Conservation (phyloP, 2,888 invertebrate species). For the Idaea dimidiata region DNA sequence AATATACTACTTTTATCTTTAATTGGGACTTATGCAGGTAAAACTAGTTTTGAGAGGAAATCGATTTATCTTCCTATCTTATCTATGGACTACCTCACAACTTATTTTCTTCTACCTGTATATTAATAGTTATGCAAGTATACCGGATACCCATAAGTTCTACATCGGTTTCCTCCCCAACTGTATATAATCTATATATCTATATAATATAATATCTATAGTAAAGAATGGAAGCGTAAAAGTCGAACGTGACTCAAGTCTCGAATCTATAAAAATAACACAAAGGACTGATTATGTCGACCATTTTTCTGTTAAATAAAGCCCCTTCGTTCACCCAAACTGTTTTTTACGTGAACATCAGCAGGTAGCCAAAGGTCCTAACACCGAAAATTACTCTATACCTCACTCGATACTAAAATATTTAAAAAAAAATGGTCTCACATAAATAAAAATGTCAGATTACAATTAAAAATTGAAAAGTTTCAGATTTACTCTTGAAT, state of each 20-base stretch:
- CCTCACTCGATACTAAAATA: neutral
- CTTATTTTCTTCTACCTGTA: no score
- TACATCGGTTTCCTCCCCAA: no score
- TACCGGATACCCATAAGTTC: no score
- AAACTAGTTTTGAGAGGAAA: no score
- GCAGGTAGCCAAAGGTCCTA: neutral
- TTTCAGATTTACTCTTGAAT: slow-evolving; percentile 18
- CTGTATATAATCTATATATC: no score
- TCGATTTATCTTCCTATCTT: no score
- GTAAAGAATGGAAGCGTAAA: neutral
- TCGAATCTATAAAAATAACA: neutral
- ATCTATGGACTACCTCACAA: no score
- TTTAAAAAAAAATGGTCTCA: neutral
- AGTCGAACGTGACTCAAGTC: neutral
- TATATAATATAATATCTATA: no score
- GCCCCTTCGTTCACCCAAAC: neutral
- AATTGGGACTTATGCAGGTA: no score
- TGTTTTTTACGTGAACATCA: neutral
- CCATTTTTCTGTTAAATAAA: neutral
- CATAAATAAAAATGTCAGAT: slow-evolving; percentile 25
- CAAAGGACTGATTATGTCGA: neutral
- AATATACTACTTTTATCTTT: no score
- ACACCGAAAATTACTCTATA: neutral
- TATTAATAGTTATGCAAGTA: no score
- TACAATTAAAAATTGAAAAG: slow-evolving; percentile 19